A percentile compares a stretch with the other conserved stretches of the same genome.
Conservation (phyloP, 2,797 vertebrate genomes). For the Chiloscyllium punctatum region DNA sequence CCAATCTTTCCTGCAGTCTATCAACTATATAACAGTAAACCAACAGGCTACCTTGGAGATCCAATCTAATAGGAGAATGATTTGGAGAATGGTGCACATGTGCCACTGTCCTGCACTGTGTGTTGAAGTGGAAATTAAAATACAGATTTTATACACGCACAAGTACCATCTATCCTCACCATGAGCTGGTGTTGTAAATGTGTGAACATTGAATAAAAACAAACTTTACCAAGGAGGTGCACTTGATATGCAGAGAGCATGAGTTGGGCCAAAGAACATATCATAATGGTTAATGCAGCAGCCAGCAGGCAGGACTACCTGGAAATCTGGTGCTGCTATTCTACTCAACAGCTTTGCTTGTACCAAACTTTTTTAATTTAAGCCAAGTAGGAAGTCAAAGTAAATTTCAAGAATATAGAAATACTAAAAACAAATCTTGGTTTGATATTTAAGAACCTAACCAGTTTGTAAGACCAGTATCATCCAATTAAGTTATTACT, state of each 20-base stretch:
- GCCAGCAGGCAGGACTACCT: not conserved
- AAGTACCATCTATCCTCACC: not conserved
- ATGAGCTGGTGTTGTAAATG: not conserved
- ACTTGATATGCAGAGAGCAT: not conserved
- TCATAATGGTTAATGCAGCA: not conserved
- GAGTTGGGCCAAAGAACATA: not conserved
- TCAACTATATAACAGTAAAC: not conserved
- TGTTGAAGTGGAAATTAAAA: not conserved
- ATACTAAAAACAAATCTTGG: not conserved
- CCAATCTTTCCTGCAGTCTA: not conserved
- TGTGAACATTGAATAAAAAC: not conserved
- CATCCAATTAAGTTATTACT: not conserved
- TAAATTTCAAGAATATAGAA: not conserved
- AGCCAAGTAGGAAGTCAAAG: not conserved
- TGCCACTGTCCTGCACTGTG: not conserved
- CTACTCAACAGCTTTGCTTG: not conserved
- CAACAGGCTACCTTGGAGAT: not conserved
- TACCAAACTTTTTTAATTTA: not conserved
- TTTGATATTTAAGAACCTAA: not conserved
- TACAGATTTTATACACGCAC: not conserved
- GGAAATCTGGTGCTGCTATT: not conserved
- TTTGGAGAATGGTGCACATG: not conserved
- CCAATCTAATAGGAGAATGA: not conserved
- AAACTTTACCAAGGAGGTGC: too few relatives aligned
- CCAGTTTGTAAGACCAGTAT: not conserved